phyloP scores from a whole-genome alignment of 2,797 vertebrate genomes.

The Etheostoma nigrum region DNA sequence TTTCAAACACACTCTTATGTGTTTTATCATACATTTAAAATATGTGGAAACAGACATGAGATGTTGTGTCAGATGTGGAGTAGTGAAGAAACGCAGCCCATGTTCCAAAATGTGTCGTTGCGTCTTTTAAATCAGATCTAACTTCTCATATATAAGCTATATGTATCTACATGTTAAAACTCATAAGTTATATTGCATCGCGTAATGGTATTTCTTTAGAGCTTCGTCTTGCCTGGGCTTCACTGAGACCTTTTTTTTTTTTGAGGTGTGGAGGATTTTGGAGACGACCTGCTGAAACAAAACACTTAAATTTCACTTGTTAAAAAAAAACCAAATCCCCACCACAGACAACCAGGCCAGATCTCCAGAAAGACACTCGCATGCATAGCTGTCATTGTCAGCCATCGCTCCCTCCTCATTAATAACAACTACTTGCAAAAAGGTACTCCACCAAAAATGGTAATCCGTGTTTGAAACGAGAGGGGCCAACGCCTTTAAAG shows the following conservation, averaged over 20 bases:
- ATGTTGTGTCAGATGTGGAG: not conserved
- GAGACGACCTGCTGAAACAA: slow-evolving; percentile 19
- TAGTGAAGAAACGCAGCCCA: not conserved
- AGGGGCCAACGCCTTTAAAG: slow-evolving; percentile 83
- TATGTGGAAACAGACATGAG: not conserved
- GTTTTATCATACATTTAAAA: slow-evolving; percentile 16
- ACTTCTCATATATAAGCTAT: slow-evolving; percentile 14
- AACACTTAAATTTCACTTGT: slow-evolving; percentile 41
- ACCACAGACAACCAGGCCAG: slow-evolving; percentile 28
- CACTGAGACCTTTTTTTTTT: slow-evolving; percentile 16
- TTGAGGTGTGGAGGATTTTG: slow-evolving; percentile 9
- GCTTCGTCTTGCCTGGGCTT: slow-evolving; percentile 5
- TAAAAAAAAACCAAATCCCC: not conserved
- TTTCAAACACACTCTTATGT: not conserved
- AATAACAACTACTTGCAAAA: slow-evolving; percentile 81
- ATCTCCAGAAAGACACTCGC: slow-evolving; percentile 35
- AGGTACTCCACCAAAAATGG: slow-evolving; percentile 83
- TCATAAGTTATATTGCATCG: not conserved
- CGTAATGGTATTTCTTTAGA: not conserved
- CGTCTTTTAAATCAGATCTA: not conserved
- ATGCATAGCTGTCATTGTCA: slow-evolving; percentile 69
- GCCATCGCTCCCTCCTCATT: slow-evolving; percentile 75
- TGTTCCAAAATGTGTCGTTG: not conserved
- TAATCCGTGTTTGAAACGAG: slow-evolving; percentile 80
- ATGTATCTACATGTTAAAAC: not conserved